These are phyloP conservation scores for Petroica traversi DNA, from an alignment of 2,113 vertebrate species.

Conservation along the genomic window DNA sequence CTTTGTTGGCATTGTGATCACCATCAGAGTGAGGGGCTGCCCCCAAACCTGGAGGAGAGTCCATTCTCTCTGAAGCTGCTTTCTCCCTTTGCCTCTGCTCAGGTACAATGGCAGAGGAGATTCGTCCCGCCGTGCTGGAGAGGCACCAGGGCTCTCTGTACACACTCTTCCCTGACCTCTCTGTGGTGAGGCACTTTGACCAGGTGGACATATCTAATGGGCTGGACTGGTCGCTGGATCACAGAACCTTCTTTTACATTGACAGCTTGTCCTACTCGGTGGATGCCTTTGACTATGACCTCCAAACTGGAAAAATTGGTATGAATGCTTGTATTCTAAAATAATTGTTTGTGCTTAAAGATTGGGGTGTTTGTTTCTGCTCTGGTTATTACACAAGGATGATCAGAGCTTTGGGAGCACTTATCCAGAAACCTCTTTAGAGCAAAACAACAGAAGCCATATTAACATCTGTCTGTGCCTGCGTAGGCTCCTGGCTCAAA, in stretches of 20 bases:
- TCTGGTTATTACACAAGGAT: neutral
- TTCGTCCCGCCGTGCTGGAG: constrained; percentile 77
- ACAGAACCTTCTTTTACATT: constrained; percentile 89
- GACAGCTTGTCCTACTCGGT: constrained; percentile 87
- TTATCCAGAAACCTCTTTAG: neutral
- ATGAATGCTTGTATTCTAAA: constrained; percentile 23
- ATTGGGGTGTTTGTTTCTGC: neutral
- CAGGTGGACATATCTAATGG: constrained; percentile 94
- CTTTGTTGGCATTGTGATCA: fast-evolving
- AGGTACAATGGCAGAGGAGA: constrained; percentile 87
- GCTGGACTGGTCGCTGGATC: constrained; percentile 91
- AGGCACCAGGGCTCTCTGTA: constrained; percentile 81
- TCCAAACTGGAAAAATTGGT: constrained; percentile 81
- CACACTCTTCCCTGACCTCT: constrained; percentile 72
- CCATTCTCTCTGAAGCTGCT: neutral
- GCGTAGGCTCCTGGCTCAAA: neutral
- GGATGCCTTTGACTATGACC: constrained; percentile 91
- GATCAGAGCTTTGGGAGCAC: neutral
- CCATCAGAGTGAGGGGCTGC: neutral
- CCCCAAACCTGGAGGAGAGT: neutral
- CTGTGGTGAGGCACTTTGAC: constrained; percentile 81
- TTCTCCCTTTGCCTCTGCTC: neutral
- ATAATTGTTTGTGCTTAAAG: neutral
- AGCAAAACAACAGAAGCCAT: neutral
- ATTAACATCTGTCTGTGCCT: neutral